Evolutionary conservation across 2,888 invertebrate species (phyloP).

Genomic region (Leptopilina drosophilae): DNA sequence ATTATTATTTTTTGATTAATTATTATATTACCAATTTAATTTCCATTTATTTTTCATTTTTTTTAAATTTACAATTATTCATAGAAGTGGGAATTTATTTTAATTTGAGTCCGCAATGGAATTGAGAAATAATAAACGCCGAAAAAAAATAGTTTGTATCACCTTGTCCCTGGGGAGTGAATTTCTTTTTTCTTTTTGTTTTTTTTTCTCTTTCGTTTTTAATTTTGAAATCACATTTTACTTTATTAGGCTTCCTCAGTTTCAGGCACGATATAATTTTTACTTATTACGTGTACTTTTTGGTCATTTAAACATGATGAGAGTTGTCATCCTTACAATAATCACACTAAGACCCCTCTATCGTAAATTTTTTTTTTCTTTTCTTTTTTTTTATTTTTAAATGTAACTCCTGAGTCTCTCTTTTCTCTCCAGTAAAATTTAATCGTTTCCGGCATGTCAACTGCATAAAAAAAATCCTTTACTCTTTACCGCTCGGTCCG

Average conservation of each 20-base stretch:
- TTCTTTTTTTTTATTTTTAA: not conserved
- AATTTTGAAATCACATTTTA: not conserved
- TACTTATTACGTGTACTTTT: not conserved
- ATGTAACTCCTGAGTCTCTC: not conserved
- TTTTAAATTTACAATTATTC: too few species aligned
- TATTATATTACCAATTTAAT: too few species aligned
- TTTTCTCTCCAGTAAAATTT: not conserved
- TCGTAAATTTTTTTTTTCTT: not conserved
- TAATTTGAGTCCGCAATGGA: too few species aligned
- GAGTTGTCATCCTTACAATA: conserved; percentile 8
- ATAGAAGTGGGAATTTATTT: too few species aligned
- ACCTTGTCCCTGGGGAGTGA: not conserved
- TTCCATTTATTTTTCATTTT: too few species aligned
- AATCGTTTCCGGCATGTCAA: conserved; percentile 29
- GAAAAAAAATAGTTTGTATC: not conserved
- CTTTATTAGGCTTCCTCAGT: not conserved
- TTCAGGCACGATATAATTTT: not conserved
- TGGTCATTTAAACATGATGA: conserved; percentile 15
- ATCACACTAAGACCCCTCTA: not conserved
- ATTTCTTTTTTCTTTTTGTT: not conserved
- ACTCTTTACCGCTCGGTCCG: too few species aligned
- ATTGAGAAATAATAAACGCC: not conserved
- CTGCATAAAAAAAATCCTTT: not conserved
- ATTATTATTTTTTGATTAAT: too few species aligned
- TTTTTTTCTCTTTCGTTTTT: not conserved